These are phyloP conservation scores for Rhinella marina DNA, from an alignment of 2,797 vertebrate species.

Conservation along the genomic window DNA sequence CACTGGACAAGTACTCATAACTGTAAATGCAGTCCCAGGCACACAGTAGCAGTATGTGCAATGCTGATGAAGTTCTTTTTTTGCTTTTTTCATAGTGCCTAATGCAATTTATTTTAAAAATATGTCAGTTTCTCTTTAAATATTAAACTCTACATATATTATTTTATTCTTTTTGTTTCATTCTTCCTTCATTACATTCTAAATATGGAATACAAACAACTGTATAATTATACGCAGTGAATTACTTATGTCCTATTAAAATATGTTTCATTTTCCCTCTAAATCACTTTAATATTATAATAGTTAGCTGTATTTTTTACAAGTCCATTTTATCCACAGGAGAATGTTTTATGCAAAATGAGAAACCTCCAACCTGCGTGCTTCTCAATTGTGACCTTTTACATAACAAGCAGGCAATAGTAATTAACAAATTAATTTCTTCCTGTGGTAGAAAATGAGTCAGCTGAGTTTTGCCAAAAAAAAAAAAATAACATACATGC, in stretches of 20 bases:
- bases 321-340: conserved; percentile 15
- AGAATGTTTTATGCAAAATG: not conserved
- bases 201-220: not conserved
- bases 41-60: not conserved
- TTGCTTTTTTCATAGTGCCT: not conserved
- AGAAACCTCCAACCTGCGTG: not conserved
- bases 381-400: conserved; percentile 40
- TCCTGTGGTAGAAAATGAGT: conserved; percentile 36
- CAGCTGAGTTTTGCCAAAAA: conserved; percentile 16
- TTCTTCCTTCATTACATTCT: not conserved
- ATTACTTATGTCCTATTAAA: conserved; percentile 2
- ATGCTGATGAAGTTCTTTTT: not conserved
- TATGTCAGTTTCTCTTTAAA: not conserved
- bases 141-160: not conserved
- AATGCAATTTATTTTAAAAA: not conserved
- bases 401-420: conserved; percentile 26
- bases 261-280: not conserved
- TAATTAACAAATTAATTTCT: conserved; percentile 60
- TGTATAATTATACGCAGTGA: not conserved
- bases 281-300: conserved; percentile 12
- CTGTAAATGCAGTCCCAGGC: too few relatives aligned
- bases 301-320: not conserved
- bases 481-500: conserved; percentile 42
- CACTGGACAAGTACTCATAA: too few relatives aligned
- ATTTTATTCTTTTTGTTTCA: not conserved